Conservation (phyloP, 2,113 vertebrate species). For the Crotalus horridus region DNA sequence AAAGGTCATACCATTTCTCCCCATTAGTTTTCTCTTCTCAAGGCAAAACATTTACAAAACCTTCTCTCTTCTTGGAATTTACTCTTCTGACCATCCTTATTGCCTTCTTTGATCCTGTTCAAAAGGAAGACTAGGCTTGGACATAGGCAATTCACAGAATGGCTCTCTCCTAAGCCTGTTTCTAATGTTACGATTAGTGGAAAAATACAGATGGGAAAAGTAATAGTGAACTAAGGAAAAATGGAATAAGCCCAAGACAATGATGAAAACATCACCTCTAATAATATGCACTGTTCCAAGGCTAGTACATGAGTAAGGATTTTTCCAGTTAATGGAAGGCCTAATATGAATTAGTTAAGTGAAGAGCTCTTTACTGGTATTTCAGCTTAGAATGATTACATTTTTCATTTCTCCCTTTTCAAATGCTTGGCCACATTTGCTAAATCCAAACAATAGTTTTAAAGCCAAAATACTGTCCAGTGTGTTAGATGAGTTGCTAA, state of each 20-base stretch:
- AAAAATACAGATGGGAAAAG: background rate
- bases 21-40: background rate
- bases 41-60: background rate
- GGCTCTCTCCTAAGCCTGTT: background rate
- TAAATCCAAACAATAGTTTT: conserved; percentile 57
- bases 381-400: conserved; percentile 47
- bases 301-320: background rate
- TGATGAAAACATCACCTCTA: background rate
- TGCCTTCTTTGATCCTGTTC: background rate
- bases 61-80: background rate
- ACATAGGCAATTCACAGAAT: background rate
- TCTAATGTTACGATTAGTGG: background rate
- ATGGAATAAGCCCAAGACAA: background rate
- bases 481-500: conserved; percentile 66
- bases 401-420: conserved; percentile 21
- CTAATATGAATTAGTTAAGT: conserved; percentile 31
- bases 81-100: background rate
- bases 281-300: background rate
- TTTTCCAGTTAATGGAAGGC: conserved; percentile 6
- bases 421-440: conserved; percentile 26
- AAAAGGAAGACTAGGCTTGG: background rate
- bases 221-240: background rate
- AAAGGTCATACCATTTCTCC: background rate
- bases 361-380: conserved; percentile 11
- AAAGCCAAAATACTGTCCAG: conserved; percentile 65